Evolutionary conservation across 2,888 invertebrate genomes (phyloP).

Genomic region (Noctua comes): DNA sequence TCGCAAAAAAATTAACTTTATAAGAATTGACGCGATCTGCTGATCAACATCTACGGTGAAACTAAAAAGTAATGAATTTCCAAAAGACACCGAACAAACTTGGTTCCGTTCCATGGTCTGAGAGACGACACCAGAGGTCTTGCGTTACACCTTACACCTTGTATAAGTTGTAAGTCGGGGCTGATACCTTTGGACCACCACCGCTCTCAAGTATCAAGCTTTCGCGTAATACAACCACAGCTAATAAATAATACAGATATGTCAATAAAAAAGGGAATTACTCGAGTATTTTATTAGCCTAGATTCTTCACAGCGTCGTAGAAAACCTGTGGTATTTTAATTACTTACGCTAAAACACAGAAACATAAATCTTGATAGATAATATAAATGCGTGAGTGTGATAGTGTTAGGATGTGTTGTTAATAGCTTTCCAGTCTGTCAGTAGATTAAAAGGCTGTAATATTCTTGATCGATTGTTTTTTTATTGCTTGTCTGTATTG

Average conservation of each 20-base stretch:
- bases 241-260: background rate
- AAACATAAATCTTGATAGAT: slow-evolving; percentile 49
- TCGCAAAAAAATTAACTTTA: too few species aligned
- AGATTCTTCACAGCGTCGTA: background rate
- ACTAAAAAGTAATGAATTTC: too few species aligned
- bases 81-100: too few species aligned
- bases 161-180: too few species aligned
- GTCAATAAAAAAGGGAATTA: background rate
- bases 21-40: too few species aligned
- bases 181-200: too few species aligned
- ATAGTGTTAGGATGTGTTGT: slow-evolving; percentile 44
- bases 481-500: slow-evolving; percentile 7
- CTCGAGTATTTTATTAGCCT: background rate
- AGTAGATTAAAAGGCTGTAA: slow-evolving; percentile 28
- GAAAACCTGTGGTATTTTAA: slow-evolving; percentile 46
- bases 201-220: background rate
- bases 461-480: slow-evolving; percentile 4
- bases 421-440: slow-evolving; percentile 28
- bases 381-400: slow-evolving; percentile 50
- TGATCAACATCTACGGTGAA: too few species aligned
- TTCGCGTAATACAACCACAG: background rate
- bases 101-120: too few species aligned
- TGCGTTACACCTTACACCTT: too few species aligned
- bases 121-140: too few species aligned
- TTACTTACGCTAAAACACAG: slow-evolving; percentile 38